Evolutionary conservation across 2,888 invertebrate genomes (phyloP), one percentile per base, ranked within the genome.

Genomic region (Drosophila antonietae): DNA sequence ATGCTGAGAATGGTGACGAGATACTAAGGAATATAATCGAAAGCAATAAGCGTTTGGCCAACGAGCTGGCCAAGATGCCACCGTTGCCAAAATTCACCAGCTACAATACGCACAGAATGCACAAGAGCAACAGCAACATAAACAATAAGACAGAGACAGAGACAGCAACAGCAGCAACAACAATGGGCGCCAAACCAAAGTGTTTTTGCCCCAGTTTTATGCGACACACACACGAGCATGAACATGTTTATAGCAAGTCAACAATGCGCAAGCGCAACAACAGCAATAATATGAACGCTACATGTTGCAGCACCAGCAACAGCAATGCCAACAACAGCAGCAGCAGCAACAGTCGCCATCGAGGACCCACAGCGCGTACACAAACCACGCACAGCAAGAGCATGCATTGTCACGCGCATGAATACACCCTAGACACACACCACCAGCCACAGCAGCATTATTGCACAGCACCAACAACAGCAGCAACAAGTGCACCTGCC

Each of bases 61-160:
- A 70, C 64, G 87, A 91, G 67, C 70, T 91, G 81, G 90, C 91
- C 47, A 91, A 91, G 82, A 91, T 91, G 81, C 90, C 84, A 9
- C 91, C 91, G 41, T 52, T 91, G 67, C 90, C 91, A 14, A 83
- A 82, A 58, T 18, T 88, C 43, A 65, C 78, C 18, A 70, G 76
- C 65, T 77, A 79, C 56, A 84, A 71, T 20, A 80, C 65, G 66
- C 58, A 68, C 51, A 72, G 64, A 66, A 28, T 55, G 57, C 55
- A 58, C 53, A 67, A 4, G 53, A 52, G 28, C 51, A 59, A 37
- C 49, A 59, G 37, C 51, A 28, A 28, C 47, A 56, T 28, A 49
- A 68, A 18, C 59, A 56, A 41, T 53, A 65, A 61, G 18, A 20
- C 68, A 44, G 58, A 67, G 39, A 39, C 69, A 47, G n/a, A 33